These are phyloP conservation scores for Lacanobia wlatinum DNA, from an alignment of 2,888 invertebrate species.

Conservation along the genomic window DNA sequence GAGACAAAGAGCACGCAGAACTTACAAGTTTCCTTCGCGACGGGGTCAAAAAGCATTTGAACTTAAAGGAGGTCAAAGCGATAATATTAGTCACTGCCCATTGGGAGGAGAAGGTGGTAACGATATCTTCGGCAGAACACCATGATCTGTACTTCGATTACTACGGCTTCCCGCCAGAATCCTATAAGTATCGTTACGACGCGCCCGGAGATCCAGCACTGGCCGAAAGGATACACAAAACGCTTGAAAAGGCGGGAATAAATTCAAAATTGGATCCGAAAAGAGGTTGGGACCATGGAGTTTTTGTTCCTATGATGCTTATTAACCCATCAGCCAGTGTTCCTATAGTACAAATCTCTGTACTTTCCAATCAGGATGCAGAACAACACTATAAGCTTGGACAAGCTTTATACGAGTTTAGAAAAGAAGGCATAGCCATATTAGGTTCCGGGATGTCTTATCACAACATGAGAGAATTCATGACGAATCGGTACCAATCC, in stretches of 20 bases:
- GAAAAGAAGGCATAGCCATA: slow-evolving; percentile 85
- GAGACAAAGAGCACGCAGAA: slow-evolving; percentile 83
- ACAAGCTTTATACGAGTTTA: slow-evolving; percentile 77
- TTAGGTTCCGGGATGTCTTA: slow-evolving; percentile 88
- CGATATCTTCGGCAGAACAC: slow-evolving; percentile 84
- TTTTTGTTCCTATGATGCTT: slow-evolving; percentile 88
- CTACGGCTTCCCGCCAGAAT: slow-evolving; percentile 87
- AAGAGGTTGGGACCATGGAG: slow-evolving; percentile 89
- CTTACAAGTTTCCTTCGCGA: slow-evolving; percentile 83
- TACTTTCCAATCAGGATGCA: slow-evolving; percentile 81
- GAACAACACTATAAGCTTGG: slow-evolving; percentile 84
- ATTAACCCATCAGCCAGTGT: slow-evolving; percentile 85
- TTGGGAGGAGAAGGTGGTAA: slow-evolving; percentile 84
- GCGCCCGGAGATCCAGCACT: slow-evolving; percentile 84
- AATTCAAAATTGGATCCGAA: slow-evolving; percentile 81
- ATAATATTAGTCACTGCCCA: slow-evolving; percentile 87
- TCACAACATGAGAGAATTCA: slow-evolving; percentile 87
- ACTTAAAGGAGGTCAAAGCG: slow-evolving; percentile 83
- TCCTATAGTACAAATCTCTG: slow-evolving; percentile 86
- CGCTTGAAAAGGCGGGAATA: slow-evolving; percentile 80
- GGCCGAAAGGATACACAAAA: slow-evolving; percentile 79
- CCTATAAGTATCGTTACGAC: slow-evolving; percentile 85
- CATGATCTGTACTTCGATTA: slow-evolving; percentile 87
- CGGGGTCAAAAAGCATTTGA: slow-evolving; percentile 82
- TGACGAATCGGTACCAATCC: slow-evolving; percentile 66